Conservation (phyloP, 1,140 invertebrate genomes). For the Eufriesea mexicana region DNA sequence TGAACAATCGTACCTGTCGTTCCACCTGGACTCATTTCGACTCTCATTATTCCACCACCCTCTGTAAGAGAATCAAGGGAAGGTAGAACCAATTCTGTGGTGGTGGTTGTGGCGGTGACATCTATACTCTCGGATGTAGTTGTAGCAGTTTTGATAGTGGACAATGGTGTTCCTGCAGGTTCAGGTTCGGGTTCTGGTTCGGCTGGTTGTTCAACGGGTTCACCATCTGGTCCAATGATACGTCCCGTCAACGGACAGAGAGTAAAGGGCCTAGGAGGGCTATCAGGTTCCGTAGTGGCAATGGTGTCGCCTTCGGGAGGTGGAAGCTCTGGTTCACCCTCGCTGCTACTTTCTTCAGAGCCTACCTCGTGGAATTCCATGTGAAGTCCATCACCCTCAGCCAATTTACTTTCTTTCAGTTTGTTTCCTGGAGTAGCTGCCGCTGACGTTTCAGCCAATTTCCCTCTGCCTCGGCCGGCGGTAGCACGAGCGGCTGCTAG, state of each 20-base stretch:
- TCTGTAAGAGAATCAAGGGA: conserved; percentile 81
- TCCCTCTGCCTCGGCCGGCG: conserved; percentile 65
- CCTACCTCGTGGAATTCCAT: conserved; percentile 81
- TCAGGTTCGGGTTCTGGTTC: conserved; percentile 63
- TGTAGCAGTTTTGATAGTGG: conserved; percentile 31
- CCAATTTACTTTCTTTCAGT: conserved; percentile 80
- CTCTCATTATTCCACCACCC: conserved; percentile 86
- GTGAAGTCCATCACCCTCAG: conserved; percentile 80
- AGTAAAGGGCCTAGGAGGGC: conserved; percentile 86
- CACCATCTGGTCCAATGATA: conserved; percentile 87
- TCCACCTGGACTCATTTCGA: conserved; percentile 87
- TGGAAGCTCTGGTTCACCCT: conserved; percentile 83
- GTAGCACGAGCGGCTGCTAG: conserved; percentile 59
- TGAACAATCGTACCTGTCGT: conserved; percentile 85
- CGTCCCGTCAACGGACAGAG: conserved; percentile 87
- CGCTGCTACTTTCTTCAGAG: conserved; percentile 83
- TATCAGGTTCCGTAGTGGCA: conserved; percentile 82
- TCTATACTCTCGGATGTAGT: conserved; percentile 45
- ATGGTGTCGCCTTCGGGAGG: conserved; percentile 85
- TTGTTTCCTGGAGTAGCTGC: conserved; percentile 58
- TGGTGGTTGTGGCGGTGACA: background rate
- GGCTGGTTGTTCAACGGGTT: conserved; percentile 82
- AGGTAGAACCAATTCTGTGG: conserved; percentile 75
- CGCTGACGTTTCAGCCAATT: conserved; percentile 46
- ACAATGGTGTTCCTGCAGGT: conserved; percentile 41